phyloP scores from a whole-genome alignment of 2,797 vertebrate species.

The Rhincodon typus region DNA sequence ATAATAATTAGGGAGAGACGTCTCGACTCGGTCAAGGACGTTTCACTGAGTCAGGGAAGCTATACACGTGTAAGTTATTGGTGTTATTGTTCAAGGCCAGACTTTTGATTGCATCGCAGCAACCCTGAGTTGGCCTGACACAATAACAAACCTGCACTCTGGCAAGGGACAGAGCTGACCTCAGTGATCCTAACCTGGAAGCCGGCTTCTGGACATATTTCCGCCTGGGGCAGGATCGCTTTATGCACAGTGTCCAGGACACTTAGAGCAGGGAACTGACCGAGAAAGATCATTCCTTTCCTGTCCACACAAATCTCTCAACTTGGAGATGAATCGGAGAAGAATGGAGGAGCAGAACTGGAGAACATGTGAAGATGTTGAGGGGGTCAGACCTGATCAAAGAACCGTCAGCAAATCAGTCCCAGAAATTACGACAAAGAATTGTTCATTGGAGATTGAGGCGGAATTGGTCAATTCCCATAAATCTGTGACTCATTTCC shows the following conservation, averaged over 20 bases:
- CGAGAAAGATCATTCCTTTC: too few species aligned
- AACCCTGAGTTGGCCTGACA: neutral
- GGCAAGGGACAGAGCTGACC: too few species aligned
- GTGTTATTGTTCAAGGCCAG: neutral
- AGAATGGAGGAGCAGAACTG: neutral
- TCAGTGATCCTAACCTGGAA: too few species aligned
- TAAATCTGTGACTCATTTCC: neutral
- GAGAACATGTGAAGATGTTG: neutral
- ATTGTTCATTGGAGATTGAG: neutral
- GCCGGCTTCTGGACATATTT: too few species aligned
- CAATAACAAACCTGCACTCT: too few species aligned
- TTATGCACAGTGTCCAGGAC: too few species aligned
- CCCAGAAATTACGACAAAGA: too few species aligned
- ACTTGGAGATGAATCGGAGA: neutral
- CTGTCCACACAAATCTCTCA: too few species aligned
- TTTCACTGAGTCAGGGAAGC: neutral
- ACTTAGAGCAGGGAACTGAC: too few species aligned
- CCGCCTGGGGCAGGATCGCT: too few species aligned
- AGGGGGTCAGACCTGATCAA: neutral
- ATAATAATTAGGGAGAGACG: neutral
- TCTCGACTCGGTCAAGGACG: neutral
- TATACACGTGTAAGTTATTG: neutral
- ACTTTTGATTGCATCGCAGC: neutral
- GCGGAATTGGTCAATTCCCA: too few species aligned
- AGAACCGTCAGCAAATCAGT: too few species aligned